A percentile compares a stretch with the other conserved stretches of the same genome.
These are phyloP conservation scores for Brachionus asplanchnoidis DNA, from an alignment of 1,140 invertebrate species.

Conservation along the genomic window DNA sequence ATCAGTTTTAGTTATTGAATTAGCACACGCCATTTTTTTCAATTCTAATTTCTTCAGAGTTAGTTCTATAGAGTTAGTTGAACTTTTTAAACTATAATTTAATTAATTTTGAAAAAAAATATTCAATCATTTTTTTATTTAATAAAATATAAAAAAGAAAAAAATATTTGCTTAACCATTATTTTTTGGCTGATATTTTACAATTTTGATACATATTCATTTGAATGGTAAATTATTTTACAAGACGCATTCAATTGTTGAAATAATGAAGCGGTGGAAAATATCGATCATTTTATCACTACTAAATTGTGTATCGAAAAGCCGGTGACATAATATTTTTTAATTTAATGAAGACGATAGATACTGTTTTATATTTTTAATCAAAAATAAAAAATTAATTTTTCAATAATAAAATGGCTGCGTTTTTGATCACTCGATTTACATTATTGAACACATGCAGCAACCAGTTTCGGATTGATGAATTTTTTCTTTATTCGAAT, in stretches of 20 bases:
- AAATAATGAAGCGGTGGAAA: not conserved
- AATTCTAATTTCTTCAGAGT: no score
- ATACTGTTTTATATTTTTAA: not conserved
- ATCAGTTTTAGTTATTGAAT: no score
- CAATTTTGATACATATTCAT: not conserved
- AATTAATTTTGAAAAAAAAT: no score
- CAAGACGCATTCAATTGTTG: not conserved
- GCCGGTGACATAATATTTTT: not conserved
- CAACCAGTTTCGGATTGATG: slow-evolving; percentile 28
- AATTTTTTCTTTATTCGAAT: slow-evolving; percentile 38
- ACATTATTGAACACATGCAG: slow-evolving; percentile 37
- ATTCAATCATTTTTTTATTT: not conserved
- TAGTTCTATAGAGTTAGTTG: no score
- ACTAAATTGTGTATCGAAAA: not conserved
- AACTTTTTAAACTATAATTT: no score
- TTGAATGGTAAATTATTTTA: not conserved
- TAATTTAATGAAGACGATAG: not conserved
- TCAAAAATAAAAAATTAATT: no score
- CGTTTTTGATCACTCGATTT: not conserved
- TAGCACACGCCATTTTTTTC: no score
- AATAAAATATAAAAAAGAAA: not conserved
- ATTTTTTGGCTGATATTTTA: not conserved
- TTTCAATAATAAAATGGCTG: not conserved
- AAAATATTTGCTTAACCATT: not conserved
- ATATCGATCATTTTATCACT: not conserved